Evolutionary conservation across 2,797 vertebrate genomes (phyloP).

Genomic region (Phrynocephalus forsythii): DNA sequence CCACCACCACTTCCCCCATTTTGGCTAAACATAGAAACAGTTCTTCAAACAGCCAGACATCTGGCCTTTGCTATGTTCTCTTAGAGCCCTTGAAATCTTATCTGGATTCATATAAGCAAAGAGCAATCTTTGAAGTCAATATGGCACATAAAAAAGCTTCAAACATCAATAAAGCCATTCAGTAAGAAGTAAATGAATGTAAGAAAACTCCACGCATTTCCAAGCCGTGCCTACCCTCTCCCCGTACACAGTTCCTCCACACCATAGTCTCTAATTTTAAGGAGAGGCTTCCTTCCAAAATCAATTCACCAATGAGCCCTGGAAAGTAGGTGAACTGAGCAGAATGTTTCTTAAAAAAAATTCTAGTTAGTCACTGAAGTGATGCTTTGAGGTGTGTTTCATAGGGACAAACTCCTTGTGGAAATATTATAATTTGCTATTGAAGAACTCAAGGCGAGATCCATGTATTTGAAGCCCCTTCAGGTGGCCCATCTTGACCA

Average conservation of each 20-base stretch:
- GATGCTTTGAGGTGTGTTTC: no score
- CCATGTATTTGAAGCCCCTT: neutral
- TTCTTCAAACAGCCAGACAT: constrained; percentile 71
- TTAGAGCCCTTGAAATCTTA: constrained; percentile 63
- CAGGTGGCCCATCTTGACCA: neutral
- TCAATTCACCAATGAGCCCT: constrained; percentile 5
- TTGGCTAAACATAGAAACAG: constrained; percentile 61
- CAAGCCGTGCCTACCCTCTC: constrained; percentile 25
- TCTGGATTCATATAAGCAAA: constrained; percentile 65
- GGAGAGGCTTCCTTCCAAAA: constrained; percentile 30
- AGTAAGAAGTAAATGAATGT: constrained; percentile 48
- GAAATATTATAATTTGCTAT: neutral
- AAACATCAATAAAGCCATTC: constrained; percentile 67
- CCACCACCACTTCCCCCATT: neutral
- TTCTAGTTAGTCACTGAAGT: neutral
- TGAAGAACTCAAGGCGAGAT: neutral
- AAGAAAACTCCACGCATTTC: constrained; percentile 44
- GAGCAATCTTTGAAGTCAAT: constrained; percentile 68
- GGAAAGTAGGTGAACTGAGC: neutral
- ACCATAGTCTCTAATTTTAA: constrained; percentile 49
- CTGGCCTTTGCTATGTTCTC: constrained; percentile 63
- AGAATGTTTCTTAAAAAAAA: neutral
- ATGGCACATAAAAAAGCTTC: constrained; percentile 62
- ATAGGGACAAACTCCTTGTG: neutral
- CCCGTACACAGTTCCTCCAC: neutral